These are phyloP conservation scores for Coturnix japonica DNA, from an alignment of 2,113 vertebrate genomes.

Conservation along the genomic window DNA sequence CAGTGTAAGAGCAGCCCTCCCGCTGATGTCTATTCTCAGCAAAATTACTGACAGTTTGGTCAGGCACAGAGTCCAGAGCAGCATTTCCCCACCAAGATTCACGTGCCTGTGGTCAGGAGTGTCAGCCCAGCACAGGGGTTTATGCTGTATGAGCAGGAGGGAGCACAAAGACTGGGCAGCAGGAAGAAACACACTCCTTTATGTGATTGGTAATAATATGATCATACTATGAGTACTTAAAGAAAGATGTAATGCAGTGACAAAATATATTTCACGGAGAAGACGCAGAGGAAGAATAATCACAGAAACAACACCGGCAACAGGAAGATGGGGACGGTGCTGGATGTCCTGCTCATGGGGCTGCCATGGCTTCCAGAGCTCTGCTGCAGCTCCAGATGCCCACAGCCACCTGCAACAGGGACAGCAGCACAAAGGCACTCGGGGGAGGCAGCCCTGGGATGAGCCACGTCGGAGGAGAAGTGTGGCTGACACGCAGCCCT, in stretches of 20 bases:
- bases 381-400: background rate
- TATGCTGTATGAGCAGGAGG: background rate
- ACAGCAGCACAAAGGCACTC: background rate
- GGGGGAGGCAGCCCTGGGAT: background rate
- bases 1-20: background rate
- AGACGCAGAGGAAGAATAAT: background rate
- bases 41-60: constrained; percentile 1
- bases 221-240: background rate
- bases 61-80: constrained; percentile 16
- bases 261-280: background rate
- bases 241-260: background rate
- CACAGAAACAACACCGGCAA: background rate
- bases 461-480: background rate
- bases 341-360: background rate
- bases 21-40: background rate
- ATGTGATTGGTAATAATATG: background rate
- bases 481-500: constrained; percentile 63
- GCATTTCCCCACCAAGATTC: background rate
- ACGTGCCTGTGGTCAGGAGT: background rate
- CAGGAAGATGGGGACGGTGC: background rate
- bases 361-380: background rate
- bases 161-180: background rate
- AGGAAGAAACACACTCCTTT: background rate
- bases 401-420: background rate
- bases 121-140: background rate